A percentile compares a stretch with the other conserved stretches of the same genome.
These are phyloP conservation scores for Orchestia grillus DNA, from an alignment of 1,140 invertebrate species.

Conservation along the genomic window DNA sequence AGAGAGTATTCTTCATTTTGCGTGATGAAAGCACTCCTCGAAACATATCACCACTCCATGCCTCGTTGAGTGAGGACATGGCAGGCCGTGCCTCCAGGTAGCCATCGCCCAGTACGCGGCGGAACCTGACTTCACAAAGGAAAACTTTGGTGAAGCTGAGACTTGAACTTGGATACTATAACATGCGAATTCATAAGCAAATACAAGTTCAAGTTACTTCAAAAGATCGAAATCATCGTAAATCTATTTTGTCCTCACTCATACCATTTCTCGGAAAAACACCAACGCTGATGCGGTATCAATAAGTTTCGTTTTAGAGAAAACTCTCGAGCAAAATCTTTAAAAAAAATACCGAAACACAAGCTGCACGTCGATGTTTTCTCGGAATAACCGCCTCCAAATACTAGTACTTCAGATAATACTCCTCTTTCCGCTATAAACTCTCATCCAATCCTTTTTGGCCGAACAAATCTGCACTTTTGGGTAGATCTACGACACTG, in stretches of 20 bases:
- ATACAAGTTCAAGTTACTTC: too few species aligned
- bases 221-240: too few species aligned
- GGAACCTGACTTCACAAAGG: neutral
- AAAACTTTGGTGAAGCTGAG: neutral
- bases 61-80: neutral
- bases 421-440: neutral
- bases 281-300: neutral
- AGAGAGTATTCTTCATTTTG: neutral
- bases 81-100: neutral
- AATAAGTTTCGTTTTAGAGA: neutral
- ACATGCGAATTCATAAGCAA: too few species aligned
- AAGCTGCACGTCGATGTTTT: neutral
- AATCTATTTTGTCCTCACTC: too few species aligned
- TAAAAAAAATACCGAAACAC: neutral
- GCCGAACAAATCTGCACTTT: neutral
- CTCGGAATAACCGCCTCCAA: neutral
- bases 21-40: neutral
- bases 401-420: neutral
- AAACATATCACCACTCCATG: neutral
- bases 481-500: neutral
- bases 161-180: too few species aligned
- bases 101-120: neutral
- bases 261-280: too few species aligned
- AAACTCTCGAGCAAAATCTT: neutral
- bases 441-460: neutral